Base-by-base conservation (phyloP, 2,113 vertebrate species). In the Daphoenositta chrysoptera region DNA sequence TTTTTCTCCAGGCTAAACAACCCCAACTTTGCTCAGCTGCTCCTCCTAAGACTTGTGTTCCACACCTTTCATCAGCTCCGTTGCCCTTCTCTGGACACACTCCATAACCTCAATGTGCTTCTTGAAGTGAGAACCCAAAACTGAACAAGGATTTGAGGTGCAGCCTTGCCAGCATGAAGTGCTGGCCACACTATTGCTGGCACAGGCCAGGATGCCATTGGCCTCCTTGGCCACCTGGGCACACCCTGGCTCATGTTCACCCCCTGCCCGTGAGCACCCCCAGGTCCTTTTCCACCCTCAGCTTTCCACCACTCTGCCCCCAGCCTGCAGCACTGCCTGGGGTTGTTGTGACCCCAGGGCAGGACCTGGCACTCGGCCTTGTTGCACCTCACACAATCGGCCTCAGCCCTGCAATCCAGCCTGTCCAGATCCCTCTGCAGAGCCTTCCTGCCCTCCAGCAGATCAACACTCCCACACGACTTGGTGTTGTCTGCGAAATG, bases 81-180 rank as follows among this genome's bases (percentile, higher is more conserved):
- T 0, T 42, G 47, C 13, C 40, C 8, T 80, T 37, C 45, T 45
- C 21, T 61, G 40, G 75, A 73, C 19, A 27, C 4, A 9, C 5
- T 37, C 22, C 19, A 54, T 22, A 3, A 47, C 31, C 13, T 28
- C 26, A 40, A 14, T 22, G 44, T 28, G 26, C 11, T 90, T 58
- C 23, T 27, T 35, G 21, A 23, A 40, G 4, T 40, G 45, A 79
- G 26, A 8, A 30, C 5, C 30, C n/a, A 53, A 71, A 65, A 31
- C 39, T 8, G 10, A 66, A 45, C 28, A 64, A 5, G 26, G 26
- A 48, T 47, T 24, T 4, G 4, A 80, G 22, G 5, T 33, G 60
- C 2, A 1, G 54, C 26, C 39, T 66, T 19, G 6, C 10, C n/a
- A 42, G 26, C 0, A 0, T 9, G 0, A 9, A 72, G 28, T 72